Conservation (phyloP, 1,140 invertebrate genomes). For the Mesaphorura yosii region DNA sequence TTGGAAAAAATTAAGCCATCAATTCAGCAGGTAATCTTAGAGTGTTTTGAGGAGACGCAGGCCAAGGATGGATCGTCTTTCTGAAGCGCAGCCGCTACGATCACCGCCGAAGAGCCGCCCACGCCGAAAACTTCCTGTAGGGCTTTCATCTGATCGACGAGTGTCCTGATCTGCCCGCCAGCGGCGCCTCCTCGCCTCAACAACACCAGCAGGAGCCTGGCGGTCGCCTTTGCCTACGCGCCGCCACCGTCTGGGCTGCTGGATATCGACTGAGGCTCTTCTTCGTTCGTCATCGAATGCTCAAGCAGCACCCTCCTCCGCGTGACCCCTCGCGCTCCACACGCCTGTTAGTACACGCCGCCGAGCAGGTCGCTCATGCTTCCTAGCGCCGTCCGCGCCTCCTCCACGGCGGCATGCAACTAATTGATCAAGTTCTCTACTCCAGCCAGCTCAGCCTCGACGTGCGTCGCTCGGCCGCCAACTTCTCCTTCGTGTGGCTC, state of each 20-base stretch:
- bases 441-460: conserved; percentile 59
- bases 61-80: too few relatives aligned
- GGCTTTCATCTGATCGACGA: conserved; percentile 52
- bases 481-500: conserved; percentile 13
- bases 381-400: conserved; percentile 59
- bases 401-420: conserved; percentile 59
- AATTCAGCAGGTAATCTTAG: too few relatives aligned
- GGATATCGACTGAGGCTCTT: conserved; percentile 2
- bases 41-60: too few relatives aligned
- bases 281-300: conserved; percentile 47
- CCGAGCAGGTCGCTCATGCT: conserved; percentile 68
- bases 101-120: background rate
- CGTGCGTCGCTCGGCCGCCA: conserved; percentile 45
- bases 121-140: conserved; percentile 49
- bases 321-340: conserved; percentile 80
- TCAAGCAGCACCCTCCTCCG: conserved; percentile 74
- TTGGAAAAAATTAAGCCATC: too few relatives aligned
- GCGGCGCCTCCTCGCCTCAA: too few relatives aligned
- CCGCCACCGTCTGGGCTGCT: too few relatives aligned
- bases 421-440: conserved; percentile 62
- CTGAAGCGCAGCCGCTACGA: too few relatives aligned
- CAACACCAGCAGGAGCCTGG: too few relatives aligned
- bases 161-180: conserved; percentile 80
- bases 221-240: conserved; percentile 19
- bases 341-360: conserved; percentile 83